phyloP scores from a whole-genome alignment of 2,888 invertebrate genomes.

The Drosophila flavopinicola region DNA sequence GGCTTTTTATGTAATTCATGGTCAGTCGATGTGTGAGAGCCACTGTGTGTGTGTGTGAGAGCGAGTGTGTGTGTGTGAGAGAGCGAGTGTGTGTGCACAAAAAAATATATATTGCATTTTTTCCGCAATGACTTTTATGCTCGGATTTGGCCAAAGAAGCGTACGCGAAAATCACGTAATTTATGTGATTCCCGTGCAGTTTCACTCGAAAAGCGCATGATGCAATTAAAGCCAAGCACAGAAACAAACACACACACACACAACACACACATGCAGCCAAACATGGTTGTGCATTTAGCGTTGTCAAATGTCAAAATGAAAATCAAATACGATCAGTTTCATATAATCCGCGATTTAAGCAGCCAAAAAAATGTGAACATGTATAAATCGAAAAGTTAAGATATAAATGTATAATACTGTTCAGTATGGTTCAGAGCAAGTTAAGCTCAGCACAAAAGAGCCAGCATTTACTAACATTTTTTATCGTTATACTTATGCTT shows the following conservation, averaged over 20 bases:
- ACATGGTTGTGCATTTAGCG: conserved; percentile 5
- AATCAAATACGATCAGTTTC: conserved; percentile 46
- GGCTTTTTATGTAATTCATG: conserved; percentile 81
- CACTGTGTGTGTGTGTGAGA: conserved; percentile 9
- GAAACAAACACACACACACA: conserved; percentile 15
- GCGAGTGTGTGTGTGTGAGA: conserved; percentile 15
- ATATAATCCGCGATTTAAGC: conserved; percentile 28
- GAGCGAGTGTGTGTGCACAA: conserved; percentile 16
- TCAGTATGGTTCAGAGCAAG: background rate
- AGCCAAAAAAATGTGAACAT: conserved; percentile 9
- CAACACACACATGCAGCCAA: background rate
- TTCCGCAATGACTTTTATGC: conserved; percentile 40
- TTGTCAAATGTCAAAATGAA: conserved; percentile 41
- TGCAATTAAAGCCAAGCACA: conserved; percentile 55
- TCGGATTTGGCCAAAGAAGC: conserved; percentile 67
- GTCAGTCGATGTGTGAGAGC: conserved; percentile 61
- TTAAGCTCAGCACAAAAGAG: background rate
- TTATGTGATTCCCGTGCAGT: conserved; percentile 65
- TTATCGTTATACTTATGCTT: too few relatives aligned
- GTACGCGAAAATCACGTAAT: conserved; percentile 72
- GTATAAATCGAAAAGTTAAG: background rate
- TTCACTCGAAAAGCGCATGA: conserved; percentile 40
- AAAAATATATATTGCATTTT: conserved; percentile 44
- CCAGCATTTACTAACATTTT: background rate
- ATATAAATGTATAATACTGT: background rate